A percentile compares a stretch with the other conserved stretches of the same genome.
Evolutionary conservation across 2,888 invertebrate species (phyloP).

Genomic region (Rhagonycha lutea): DNA sequence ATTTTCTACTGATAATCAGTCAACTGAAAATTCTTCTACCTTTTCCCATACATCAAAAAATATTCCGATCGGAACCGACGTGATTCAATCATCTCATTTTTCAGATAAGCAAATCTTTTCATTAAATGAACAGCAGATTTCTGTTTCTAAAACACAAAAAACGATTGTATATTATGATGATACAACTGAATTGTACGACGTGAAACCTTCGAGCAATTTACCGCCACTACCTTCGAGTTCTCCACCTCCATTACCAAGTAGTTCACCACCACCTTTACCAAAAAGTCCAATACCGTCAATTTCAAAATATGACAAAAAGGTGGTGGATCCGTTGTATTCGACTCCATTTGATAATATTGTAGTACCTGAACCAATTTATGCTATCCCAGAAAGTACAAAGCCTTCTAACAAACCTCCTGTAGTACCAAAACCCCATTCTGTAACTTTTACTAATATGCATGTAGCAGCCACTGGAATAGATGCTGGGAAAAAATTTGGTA

Average conservation of each 20-base stretch:
- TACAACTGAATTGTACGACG: background rate
- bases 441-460: constrained; percentile 38
- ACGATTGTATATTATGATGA: constrained; percentile 18
- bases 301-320: background rate
- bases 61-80: background rate
- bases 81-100: background rate
- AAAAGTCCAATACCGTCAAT: constrained; percentile 32
- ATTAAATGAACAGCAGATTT: background rate
- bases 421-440: constrained; percentile 34
- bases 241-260: background rate
- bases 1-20: background rate
- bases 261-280: constrained; percentile 35
- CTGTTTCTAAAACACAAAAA: background rate
- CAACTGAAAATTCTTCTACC: background rate
- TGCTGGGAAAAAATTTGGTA: constrained; percentile 6
- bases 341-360: constrained; percentile 5
- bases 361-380: constrained; percentile 6
- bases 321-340: background rate
- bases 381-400: constrained; percentile 1
- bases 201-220: background rate
- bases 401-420: background rate
- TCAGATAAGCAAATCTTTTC: background rate
- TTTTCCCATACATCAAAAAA: background rate
- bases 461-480: constrained; percentile 24
- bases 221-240: constrained; percentile 19